Conservation (phyloP, 2,888 invertebrate genomes). For the Nomada ferruginata region DNA sequence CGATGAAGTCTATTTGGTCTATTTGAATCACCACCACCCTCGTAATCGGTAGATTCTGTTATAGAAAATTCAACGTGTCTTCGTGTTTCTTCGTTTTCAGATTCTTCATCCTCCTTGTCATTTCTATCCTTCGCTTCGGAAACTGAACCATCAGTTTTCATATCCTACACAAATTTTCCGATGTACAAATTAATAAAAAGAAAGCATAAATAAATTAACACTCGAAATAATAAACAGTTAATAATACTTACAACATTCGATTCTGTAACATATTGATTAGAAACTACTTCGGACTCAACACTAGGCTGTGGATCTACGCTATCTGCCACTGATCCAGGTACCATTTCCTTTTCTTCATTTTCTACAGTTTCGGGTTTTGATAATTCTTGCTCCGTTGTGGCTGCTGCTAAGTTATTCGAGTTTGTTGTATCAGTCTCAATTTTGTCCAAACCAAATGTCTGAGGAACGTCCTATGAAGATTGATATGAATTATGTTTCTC, state of each 20-base stretch:
- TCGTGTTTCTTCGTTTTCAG: conserved; percentile 87
- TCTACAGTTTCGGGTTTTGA: conserved; percentile 38
- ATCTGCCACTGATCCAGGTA: conserved; percentile 40
- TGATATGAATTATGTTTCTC: conserved; percentile 1
- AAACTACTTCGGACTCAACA: conserved; percentile 46
- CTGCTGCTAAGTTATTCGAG: conserved; percentile 55
- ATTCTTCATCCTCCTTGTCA: conserved; percentile 86
- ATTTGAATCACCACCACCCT: conserved; percentile 85
- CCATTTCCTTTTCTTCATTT: conserved; percentile 51
- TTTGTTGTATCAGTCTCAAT: conserved; percentile 71
- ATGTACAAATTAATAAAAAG: conserved; percentile 17
- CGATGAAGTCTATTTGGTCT: conserved; percentile 91
- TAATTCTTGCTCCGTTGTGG: conserved; percentile 38
- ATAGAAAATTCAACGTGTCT: conserved; percentile 83
- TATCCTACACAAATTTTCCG: conserved; percentile 72
- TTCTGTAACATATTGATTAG: conserved; percentile 55
- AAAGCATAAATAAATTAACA: conserved; percentile 2
- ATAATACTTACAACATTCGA: conserved; percentile 46
- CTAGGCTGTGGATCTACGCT: conserved; percentile 44
- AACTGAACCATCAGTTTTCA: conserved; percentile 85
- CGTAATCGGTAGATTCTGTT: conserved; percentile 82
- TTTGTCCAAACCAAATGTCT: conserved; percentile 82
- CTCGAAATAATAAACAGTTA: not conserved
- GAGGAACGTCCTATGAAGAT: conserved; percentile 79
- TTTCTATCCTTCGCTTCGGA: conserved; percentile 87